A percentile compares a stretch with the other conserved stretches of the same genome.
These are phyloP conservation scores for Phoxinus phoxinus DNA, from an alignment of 2,113 vertebrate species.

Conservation along the genomic window DNA sequence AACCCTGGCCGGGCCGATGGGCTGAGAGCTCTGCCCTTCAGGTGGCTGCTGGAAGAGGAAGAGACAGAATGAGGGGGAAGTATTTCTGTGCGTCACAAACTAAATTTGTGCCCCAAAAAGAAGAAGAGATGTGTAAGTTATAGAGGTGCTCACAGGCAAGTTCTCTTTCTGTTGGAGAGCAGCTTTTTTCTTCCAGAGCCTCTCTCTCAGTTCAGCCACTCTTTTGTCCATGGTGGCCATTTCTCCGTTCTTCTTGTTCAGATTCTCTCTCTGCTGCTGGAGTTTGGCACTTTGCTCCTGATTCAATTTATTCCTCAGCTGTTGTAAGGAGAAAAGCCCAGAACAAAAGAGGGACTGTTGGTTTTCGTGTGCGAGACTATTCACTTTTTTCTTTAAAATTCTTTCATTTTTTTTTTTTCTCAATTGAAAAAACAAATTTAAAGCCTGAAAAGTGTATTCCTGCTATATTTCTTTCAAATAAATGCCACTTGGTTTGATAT, in stretches of 20 bases:
- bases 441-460: not conserved
- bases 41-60: constrained; percentile 71
- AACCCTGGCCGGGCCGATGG: constrained; percentile 79
- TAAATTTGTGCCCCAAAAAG: not conserved
- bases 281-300: constrained; percentile 89
- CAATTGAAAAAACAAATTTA: not conserved
- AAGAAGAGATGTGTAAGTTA: not conserved
- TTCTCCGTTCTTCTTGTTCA: constrained; percentile 90
- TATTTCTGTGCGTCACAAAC: not conserved
- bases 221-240: constrained; percentile 89
- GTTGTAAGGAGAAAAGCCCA: constrained; percentile 34
- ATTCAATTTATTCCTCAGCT: constrained; percentile 93
- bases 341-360: constrained; percentile 15
- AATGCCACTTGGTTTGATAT: not conserved
- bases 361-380: not conserved
- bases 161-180: constrained; percentile 91
- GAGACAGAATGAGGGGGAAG: not conserved
- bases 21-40: constrained; percentile 71
- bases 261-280: constrained; percentile 89
- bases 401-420: no score
- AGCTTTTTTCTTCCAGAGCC: constrained; percentile 95
- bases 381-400: not conserved
- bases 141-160: constrained; percentile 78
- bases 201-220: constrained; percentile 87
- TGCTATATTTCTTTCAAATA: not conserved